These are phyloP conservation scores for Leptosomus discolor DNA, from an alignment of 2,113 vertebrate species.

Conservation along the genomic window DNA sequence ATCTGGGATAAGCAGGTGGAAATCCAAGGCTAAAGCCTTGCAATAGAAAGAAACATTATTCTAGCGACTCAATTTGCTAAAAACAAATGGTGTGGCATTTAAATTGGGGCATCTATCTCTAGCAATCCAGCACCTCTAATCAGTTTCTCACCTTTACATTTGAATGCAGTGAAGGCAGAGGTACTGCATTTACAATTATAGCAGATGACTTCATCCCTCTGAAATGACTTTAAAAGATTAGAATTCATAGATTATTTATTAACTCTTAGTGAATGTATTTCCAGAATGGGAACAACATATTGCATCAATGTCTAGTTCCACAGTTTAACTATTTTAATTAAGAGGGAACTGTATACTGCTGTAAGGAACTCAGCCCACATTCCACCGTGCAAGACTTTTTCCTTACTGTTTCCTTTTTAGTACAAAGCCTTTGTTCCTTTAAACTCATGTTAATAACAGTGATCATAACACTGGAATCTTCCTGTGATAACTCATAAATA, in stretches of 20 bases:
- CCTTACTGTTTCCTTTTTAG: conserved; percentile 23
- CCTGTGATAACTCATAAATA: background rate
- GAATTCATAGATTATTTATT: conserved; percentile 79
- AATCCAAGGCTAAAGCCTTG: conserved; percentile 44
- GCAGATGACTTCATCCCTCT: conserved; percentile 69
- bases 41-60: conserved; percentile 68
- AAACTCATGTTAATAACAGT: background rate
- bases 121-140: conserved; percentile 50
- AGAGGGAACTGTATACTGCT: background rate
- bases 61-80: conserved; percentile 53
- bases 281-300: conserved; percentile 74
- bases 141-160: conserved; percentile 63
- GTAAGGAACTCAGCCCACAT: conserved; percentile 15
- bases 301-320: conserved; percentile 72
- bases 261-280: conserved; percentile 70
- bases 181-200: conserved; percentile 63
- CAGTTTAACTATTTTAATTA: conserved; percentile 72
- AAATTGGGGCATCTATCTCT: conserved; percentile 58
- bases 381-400: background rate
- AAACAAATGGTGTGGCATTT: conserved; percentile 66
- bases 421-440: conserved; percentile 44
- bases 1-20: background rate
- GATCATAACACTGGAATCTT: background rate
- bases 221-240: conserved; percentile 79
- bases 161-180: conserved; percentile 51